Base-by-base conservation (phyloP, 2,113 vertebrate genomes). In the Daphoenositta chrysoptera region DNA sequence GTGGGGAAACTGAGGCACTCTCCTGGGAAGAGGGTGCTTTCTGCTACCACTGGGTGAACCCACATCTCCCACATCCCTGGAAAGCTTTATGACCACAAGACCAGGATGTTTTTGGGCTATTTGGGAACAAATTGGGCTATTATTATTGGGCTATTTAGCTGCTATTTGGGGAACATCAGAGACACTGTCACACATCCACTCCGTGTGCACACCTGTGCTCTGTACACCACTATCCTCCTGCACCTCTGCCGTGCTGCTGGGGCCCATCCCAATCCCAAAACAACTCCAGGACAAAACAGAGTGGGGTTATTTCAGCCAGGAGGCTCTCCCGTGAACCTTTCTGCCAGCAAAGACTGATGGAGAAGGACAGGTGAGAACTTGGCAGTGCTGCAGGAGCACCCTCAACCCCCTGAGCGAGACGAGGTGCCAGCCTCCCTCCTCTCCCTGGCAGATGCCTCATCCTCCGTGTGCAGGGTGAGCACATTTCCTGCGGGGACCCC, bases 401-500 rank as follows among this genome's bases (percentile, higher is more conserved):
- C 24, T 22, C 30, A 7, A 2, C 2, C 12, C 35, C 33, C 58
- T 3, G 13, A 40, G 45, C 0, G 0, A n/a, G 54, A 21, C 0
- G 1, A 76, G 40, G 37, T 84, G 35, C 66, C 72, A 57, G 42
- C 27, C 19, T 75, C 48, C 23, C 42, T 53, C 15, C 45, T 39
- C 9, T 56, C 50, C 83, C 89, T 5, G 7, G n/a, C 69, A 65
- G 51, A 61, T 9, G 4, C 73, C 26, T 33, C 2, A 0, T 33
- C 40, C 77, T 31, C 70, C 61, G 70, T 5, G 45, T 1, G 3
- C 56, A 2, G 13, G 26, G 31, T 7, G 60, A 80, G 51, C 33
- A 24, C 19, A 1, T 76, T 96, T 97, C 97, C 97, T 77, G 28
- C 3, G 0, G 37, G 72, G 47, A 85, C 80, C 88, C 88, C 0